Evolutionary conservation across 2,113 vertebrate species (phyloP), one percentile per base, ranked within the genome.

Genomic region (Puntigrus tetrazona): DNA sequence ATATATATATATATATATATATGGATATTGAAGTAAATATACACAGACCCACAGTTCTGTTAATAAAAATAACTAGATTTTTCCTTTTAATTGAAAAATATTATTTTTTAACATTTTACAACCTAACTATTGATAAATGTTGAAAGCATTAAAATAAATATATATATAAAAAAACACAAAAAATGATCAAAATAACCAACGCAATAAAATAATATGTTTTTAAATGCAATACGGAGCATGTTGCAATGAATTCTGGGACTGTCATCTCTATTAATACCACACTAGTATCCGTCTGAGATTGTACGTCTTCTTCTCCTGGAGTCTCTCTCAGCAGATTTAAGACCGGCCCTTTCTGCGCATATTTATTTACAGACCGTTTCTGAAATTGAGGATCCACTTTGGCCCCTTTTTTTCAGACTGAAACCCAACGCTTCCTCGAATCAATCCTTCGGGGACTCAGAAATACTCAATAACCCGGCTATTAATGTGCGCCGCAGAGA

Each of bases 391-490:
- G 87, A 90, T 87, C 83, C 47, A 72, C 77, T 84, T 79, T 57
- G n/a, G 61, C 87, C 36, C 36, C 52, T 47, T 83, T 88, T 89
- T 85, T 45, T 79, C 22, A 1, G 11, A 27, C 38, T 89, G 90
- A 90, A 91, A 92, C 75, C 22, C 22, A 90, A 90, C 84, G 85
- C 85, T 89, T 89, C 89, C 86, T 88, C 82, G 83, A 91, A 90
- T 89, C 27, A 86, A 92, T 74, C 89, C 91, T 91, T 85, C 84
- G 47, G 84, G 27, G 78, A 79, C 83, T 90, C 83, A 85, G 88
- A 88, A 88, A 89, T 85, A 85, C 89, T 90, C 92, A 90, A 92
- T 92, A 93, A 89, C 86, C 87, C 83, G 72, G 36, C 90, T 92
- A 91, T 91, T 91, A 92, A 91, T 89, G 88, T 89, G 86, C 72